Base-by-base conservation (phyloP, 2,797 vertebrate species). In the Chromobotia macracanthus region DNA sequence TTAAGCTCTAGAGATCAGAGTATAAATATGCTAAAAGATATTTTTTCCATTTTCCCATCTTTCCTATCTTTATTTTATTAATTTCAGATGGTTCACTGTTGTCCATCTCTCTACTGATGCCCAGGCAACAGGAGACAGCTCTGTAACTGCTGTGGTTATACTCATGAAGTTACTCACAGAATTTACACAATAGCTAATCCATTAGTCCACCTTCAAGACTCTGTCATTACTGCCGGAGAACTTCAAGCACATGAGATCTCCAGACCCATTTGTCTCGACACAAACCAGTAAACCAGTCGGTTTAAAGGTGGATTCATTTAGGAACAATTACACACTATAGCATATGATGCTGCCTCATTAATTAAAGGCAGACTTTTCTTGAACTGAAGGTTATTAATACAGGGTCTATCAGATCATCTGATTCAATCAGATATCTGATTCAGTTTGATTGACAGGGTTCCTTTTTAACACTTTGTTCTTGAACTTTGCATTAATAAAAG, bases 21-120 rank as follows among this genome's bases (percentile, higher is more conserved):
- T 51, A 51, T 51, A n/a, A 51, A 5, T 51, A 18, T 51, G 50
- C 16, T 2, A 18, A 51, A 51, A 51, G 16, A 51, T 48, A 12
- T 48, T 48, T 48, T 2, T 73, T 68, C 68, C 5, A 21, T 53
- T 44, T 77, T 60, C 67, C 19, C 38, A 72, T 51, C n/a, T n/a
- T n/a, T n/a, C n/a, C n/a, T n/a, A n/a, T n/a, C n/a, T n/a, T n/a
- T n/a, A n/a, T n/a, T n/a, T n/a, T n/a, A n/a, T n/a, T n/a, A n/a
- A n/a, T n/a, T n/a, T n/a, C n/a, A n/a, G n/a, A n/a, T n/a, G n/a
- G n/a, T n/a, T n/a, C n/a, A n/a, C n/a, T n/a, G 4, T 4, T 28
- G 28, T 28, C 28, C 28, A 28, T 28, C 28, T 28, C 28, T 28
- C 28, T 28, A 28, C 28, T 28, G 28, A 28, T 28, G 28, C 2